A percentile compares a stretch with the other conserved stretches of the same genome.
Conservation (phyloP, 2,113 vertebrate genomes). For the Malurus melanocephalus region DNA sequence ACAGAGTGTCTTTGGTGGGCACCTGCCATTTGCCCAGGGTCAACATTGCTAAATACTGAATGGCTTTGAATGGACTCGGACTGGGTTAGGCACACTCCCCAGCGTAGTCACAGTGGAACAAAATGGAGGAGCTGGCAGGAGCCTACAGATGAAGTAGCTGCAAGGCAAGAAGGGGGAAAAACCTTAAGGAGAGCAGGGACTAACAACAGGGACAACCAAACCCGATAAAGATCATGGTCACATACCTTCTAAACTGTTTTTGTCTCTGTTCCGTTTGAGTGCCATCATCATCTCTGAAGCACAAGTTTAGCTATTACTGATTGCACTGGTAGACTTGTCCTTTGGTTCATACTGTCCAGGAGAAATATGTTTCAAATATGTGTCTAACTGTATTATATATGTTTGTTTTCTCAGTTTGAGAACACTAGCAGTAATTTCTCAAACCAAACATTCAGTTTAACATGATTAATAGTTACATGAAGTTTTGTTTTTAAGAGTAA, state of each 20-base stretch:
- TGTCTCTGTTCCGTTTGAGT: no score
- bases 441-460: background rate
- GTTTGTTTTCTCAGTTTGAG: background rate
- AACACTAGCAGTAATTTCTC: background rate
- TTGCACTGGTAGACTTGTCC: background rate
- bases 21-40: background rate
- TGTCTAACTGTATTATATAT: background rate
- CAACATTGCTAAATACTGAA: background rate
- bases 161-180: background rate
- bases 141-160: background rate
- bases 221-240: background rate
- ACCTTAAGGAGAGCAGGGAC: background rate
- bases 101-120: background rate
- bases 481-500: background rate
- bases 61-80: background rate
- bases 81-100: background rate
- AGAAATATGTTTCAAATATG: background rate
- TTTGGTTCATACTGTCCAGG: background rate
- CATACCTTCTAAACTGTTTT: background rate
- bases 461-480: background rate
- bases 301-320: background rate
- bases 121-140: background rate
- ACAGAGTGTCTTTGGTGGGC: background rate
- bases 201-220: background rate
- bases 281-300: background rate